Evolutionary conservation across 2,113 vertebrate species (phyloP).

Genomic region (Phyllostomus discolor): DNA sequence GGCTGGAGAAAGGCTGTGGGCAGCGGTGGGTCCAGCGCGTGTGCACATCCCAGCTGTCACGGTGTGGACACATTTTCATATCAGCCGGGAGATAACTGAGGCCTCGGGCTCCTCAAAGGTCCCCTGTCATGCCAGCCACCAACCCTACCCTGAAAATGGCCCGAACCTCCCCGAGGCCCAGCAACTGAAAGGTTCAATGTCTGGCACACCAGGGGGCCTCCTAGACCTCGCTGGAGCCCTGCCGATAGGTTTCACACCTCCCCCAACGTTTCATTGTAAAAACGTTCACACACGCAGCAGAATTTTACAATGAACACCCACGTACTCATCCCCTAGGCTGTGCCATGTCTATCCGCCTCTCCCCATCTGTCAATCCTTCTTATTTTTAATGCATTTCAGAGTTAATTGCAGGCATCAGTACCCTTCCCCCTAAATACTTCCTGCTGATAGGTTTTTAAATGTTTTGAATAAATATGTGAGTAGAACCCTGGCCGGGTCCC

Average conservation of each 20-base stretch:
- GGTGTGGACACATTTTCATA: background rate
- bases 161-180: background rate
- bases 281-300: background rate
- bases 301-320: background rate
- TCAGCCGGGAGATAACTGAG: background rate
- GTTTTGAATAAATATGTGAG: conserved; percentile 17
- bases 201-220: background rate
- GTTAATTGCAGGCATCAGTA: background rate
- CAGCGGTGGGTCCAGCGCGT: background rate
- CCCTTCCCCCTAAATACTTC: background rate
- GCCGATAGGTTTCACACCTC: background rate
- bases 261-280: conserved; percentile 24
- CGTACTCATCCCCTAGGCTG: background rate
- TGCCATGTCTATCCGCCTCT: background rate
- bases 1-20: background rate
- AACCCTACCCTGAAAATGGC: background rate
- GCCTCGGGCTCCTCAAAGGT: background rate
- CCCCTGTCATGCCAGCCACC: background rate
- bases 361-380: background rate
- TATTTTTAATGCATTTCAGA: conserved; percentile 23
- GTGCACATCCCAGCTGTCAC: background rate
- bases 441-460: background rate
- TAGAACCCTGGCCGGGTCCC: background rate
- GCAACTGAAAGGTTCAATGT: background rate
- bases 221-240: background rate